A percentile compares a stretch with the other conserved stretches of the same genome.
These are phyloP conservation scores for Stramonita haemastoma DNA, from an alignment of 2,888 invertebrate species.

Conservation along the genomic window DNA sequence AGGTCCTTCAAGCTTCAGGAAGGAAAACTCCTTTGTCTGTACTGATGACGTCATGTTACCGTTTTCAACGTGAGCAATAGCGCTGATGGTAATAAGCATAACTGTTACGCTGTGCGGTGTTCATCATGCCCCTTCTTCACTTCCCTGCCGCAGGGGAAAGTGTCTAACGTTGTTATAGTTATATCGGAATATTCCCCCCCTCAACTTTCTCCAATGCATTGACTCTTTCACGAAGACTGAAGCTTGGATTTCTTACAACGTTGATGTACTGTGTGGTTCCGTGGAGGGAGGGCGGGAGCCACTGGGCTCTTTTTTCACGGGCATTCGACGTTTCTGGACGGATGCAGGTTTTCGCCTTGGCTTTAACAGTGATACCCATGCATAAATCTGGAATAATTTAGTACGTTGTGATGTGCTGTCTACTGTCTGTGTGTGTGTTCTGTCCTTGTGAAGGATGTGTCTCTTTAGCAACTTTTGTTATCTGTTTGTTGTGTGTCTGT, in stretches of 20 bases:
- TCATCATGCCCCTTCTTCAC: neutral
- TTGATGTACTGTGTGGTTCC: neutral
- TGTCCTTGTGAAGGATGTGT: too few species aligned
- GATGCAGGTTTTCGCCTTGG: neutral
- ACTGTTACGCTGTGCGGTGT: neutral
- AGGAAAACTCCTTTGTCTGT: neutral
- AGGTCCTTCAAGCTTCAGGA: neutral
- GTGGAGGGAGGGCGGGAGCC: neutral
- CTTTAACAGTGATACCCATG: neutral
- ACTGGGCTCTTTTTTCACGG: neutral
- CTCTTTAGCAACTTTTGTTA: too few species aligned
- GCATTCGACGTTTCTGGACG: neutral
- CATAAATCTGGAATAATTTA: too few species aligned
- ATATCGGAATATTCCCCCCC: neutral
- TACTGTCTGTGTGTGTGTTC: too few species aligned
- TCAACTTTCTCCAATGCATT: neutral
- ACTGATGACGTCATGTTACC: neutral
- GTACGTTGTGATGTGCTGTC: too few species aligned
- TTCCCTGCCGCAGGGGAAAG: neutral
- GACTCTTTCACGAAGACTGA: neutral
- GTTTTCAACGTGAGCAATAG: neutral
- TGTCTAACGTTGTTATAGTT: neutral
- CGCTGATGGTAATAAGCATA: neutral
- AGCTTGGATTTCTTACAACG: slow-evolving; percentile 32
- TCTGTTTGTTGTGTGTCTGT: too few species aligned